Base-by-base conservation (phyloP, 2,888 invertebrate genomes). In the Girardia tigrina region DNA sequence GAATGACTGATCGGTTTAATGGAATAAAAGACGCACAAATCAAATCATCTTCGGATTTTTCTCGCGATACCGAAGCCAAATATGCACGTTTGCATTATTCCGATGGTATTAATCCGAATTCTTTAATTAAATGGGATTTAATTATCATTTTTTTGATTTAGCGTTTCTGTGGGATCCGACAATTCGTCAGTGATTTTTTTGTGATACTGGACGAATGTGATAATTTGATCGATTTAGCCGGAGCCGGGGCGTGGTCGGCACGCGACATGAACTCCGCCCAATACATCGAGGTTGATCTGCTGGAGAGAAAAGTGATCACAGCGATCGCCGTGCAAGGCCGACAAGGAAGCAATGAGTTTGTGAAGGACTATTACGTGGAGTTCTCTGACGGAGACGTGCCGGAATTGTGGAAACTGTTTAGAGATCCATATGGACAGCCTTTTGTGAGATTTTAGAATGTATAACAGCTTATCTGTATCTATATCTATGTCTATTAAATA, bases 341-440 rank as follows among this genome's bases (percentile, higher is more conserved):
- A 76, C 89, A 91, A 0, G 90, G 91, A 78, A 90, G 90, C 79
- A 88, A 88, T 79, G 91, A 93, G 85, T 94, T 87, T 84, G 91
- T 94, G 76, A 89, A 90, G 56, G 92, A 94, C 86, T 95, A 90
- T 84, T 89, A 90, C 86, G 87, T 94, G 75, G 91, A 91, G 84
- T 92, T 89, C 85, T 92, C 92, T 56, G 91, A 91, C 81, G 92
- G 94, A 85, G 92, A 91, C 75, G 90, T 75, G 78, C 12, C 72
- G 76, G 73, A 78, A 78, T 75, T 79, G 78, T 74, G 78, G 78
- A 28, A 75, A 78, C 20, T 72, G n/a, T 74, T 28, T 6, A 20
- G 77, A 1, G 83, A 84, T 78, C 81, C 83, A 78, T 81, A 81
- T 77, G 84, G 84, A 27, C 80, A 82, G 27, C 80, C 80, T 42